phyloP scores from a whole-genome alignment of 2,888 invertebrate species.

The Heliothis peltigera region DNA sequence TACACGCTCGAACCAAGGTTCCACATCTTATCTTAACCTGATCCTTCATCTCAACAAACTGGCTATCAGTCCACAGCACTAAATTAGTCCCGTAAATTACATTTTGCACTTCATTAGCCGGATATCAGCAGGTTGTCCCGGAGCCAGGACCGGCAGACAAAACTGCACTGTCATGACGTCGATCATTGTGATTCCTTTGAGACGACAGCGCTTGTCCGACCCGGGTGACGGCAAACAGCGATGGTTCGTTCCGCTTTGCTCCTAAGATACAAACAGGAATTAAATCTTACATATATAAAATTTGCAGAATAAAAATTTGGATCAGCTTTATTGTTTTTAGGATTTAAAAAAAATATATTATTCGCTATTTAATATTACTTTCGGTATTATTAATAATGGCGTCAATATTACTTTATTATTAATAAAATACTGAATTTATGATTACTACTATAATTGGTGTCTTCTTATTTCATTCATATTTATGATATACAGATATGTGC shows the following conservation, averaged over 20 bases:
- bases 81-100: constrained; percentile 23
- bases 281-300: no score
- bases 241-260: constrained; percentile 65
- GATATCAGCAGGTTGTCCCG: constrained; percentile 42
- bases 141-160: constrained; percentile 55
- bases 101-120: constrained; percentile 34
- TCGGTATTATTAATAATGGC: background rate
- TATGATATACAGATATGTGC: constrained; percentile 20
- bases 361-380: background rate
- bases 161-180: constrained; percentile 80
- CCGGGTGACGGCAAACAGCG: constrained; percentile 79
- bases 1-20: background rate
- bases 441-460: background rate
- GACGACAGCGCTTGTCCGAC: constrained; percentile 83
- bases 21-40: background rate
- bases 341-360: no score
- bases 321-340: no score
- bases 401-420: background rate
- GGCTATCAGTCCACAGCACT: background rate
- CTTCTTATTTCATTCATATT: background rate
- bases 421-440: background rate
- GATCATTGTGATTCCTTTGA: constrained; percentile 86
- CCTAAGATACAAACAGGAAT: background rate
- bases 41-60: background rate
- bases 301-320: no score